Evolutionary conservation across 2,888 invertebrate genomes (phyloP), one percentile per base, ranked within the genome.

Genomic region (Tupiocoris notatus): DNA sequence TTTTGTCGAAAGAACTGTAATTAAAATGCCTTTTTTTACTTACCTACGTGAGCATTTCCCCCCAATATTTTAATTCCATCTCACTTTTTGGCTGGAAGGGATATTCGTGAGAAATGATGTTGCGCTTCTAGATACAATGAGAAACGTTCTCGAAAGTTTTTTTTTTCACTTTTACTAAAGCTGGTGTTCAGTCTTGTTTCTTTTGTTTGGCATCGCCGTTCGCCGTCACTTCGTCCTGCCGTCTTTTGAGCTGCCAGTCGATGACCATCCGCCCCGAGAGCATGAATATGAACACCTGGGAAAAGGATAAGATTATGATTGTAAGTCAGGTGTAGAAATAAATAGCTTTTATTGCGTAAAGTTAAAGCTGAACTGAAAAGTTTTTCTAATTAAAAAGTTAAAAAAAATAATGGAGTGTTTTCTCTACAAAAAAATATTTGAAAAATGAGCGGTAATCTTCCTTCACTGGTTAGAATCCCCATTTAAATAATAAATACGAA

Each of bases 231-330:
- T 84, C 82, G 76, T 83, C 83, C 70, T 82, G 81, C 81, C 87
- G 86, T 78, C 87, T 84, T 80, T 86, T 87, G 21, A 90, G 83
- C 81, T 90, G 90, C 85, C 87, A 89, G 81, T 88, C 95, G 78
- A 96, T 95, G 21, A 95, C 94, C 79, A 96, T 86, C 80, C 96
- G 88, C 78, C 95, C 95, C 80, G 91, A 91, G 64, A 96, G 86
- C 94, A 96, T 95, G 84, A 95, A 95, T 84, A 95, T 92, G 85
- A 96, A 96, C 65, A 88, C 87, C 87, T 87, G 81, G 6, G 79
- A 82, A 80, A 79, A 78, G 79, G n/a, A n/a, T n/a, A n/a, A n/a
- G n/a, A n/a, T n/a, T n/a, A n/a, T n/a, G n/a, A n/a, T n/a, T n/a
- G n/a, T n/a, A n/a, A n/a, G n/a, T n/a, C n/a, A n/a, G n/a, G n/a